Evolutionary conservation across 2,797 vertebrate species (phyloP), one percentile per base, ranked within the genome.

Genomic region (Botia kubotai): DNA sequence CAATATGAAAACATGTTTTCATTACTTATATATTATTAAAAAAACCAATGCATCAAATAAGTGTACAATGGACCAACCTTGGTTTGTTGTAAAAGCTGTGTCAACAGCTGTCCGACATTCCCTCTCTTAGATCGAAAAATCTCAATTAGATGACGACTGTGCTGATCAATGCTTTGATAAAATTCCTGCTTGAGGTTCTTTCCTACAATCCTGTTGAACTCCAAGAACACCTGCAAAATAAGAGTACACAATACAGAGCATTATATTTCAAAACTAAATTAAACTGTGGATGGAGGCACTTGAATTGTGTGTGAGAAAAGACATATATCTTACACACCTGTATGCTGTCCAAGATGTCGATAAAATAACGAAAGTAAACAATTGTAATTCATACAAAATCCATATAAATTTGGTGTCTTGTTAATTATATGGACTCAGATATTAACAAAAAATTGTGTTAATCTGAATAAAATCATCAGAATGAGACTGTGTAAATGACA

Each of bases 51-150:
- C n/a, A n/a, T n/a, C n/a, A n/a, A n/a, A 39, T 39, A 69, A 69
- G 66, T 69, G 39, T 21, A 21, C 21, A 69, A 48, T 69, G 17
- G 6, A 57, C 66, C 33, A 69, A 69, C 66, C 66, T 3, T 69
- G 39, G 36, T 69, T 33, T 69, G 33, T 46, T 69, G 33, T 11
- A 17, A 69, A n/a, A 69, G 33, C 66, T 69, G 66, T 46, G 16
- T 43, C 39, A 69, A 46, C 39, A 48, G 8, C 29, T 66, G 26
- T 12, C 23, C 63, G 36, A 66, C 33, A 3, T 66, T 66, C 13
- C 26, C 63, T 66, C 63, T 33, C 63, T 66, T 66, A 36, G 63
- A 66, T 66, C 26, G 60, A 63, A 33, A 66, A 0, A 66, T 66
- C 63, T 66, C 63, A 33, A 17, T 65, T 14, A 66, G 63, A 66